Evolutionary conservation across 2,888 invertebrate species (phyloP).

Genomic region (Scaeva pyrastri): DNA sequence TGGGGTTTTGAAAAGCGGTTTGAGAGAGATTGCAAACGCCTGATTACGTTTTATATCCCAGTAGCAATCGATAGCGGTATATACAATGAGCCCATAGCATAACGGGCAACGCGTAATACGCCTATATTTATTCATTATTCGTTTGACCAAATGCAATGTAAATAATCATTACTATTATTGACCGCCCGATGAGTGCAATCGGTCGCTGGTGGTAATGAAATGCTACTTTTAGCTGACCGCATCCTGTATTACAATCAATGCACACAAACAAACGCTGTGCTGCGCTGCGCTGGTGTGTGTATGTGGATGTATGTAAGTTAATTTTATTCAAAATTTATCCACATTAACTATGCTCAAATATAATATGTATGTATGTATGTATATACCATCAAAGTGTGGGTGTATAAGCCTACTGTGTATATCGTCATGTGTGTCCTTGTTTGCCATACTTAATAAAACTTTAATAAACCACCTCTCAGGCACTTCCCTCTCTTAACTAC

Average conservation of each 20-base stretch:
- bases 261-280: background rate
- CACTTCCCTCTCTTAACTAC: no score
- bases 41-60: no score
- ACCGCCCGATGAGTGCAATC: constrained; percentile 30
- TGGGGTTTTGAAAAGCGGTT: no score
- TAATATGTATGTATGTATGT: no score
- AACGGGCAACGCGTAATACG: constrained; percentile 16
- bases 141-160: constrained; percentile 58
- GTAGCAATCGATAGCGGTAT: no score
- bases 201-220: constrained; percentile 19
- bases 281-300: no score
- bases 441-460: constrained; percentile 40
- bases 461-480: constrained; percentile 9
- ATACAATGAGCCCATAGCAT: background rate
- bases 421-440: background rate
- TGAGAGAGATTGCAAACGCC: no score
- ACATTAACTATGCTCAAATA: constrained; percentile 5
- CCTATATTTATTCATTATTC: constrained; percentile 54
- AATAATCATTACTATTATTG: constrained; percentile 68
- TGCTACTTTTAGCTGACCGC: constrained; percentile 52
- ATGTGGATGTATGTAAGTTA: background rate
- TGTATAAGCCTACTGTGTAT: constrained; percentile 4
- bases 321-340: constrained; percentile 35
- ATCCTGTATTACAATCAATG: constrained; percentile 44
- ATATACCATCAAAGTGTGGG: no score